phyloP scores from a whole-genome alignment of 2,113 vertebrate genomes.

The Cyanistes caeruleus region DNA sequence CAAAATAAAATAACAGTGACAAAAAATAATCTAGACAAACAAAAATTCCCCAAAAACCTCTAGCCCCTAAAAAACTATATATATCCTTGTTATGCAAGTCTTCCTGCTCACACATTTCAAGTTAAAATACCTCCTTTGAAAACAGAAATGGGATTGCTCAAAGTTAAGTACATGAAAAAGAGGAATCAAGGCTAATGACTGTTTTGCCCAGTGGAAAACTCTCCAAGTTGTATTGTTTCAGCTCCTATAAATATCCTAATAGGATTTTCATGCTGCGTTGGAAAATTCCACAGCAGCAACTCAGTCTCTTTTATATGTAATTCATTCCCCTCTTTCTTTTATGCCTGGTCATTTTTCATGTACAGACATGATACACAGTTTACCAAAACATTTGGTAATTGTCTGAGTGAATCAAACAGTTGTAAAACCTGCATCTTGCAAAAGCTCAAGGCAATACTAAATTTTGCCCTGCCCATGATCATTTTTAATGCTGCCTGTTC shows the following conservation, averaged over 20 bases:
- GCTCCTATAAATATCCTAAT: constrained; percentile 34
- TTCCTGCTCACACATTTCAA: not conserved
- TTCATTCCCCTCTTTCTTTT: not conserved
- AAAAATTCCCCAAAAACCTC: rapidly evolving
- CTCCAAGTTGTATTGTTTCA: constrained; percentile 5
- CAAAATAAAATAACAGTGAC: not conserved
- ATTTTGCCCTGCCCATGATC: not conserved
- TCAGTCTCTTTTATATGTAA: not conserved
- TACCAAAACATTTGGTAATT: not conserved
- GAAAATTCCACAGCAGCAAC: constrained; percentile 25
- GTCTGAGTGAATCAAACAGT: not conserved
- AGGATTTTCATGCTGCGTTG: constrained; percentile 48
- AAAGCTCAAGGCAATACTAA: not conserved
- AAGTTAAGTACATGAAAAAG: constrained; percentile 1
- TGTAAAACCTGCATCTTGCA: not conserved
- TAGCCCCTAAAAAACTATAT: not conserved
- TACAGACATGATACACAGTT: not conserved
- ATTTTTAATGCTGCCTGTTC: not conserved
- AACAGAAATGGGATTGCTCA: not conserved
- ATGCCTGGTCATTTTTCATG: not conserved
- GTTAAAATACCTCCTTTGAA: constrained; percentile 12
- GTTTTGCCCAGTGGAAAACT: constrained; percentile 21
- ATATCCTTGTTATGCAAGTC: not conserved
- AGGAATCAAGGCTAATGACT: constrained; percentile 3
- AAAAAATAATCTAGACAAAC: not conserved